Conservation (phyloP, 2,113 vertebrate genomes). For the Nesospiza acunhae region DNA sequence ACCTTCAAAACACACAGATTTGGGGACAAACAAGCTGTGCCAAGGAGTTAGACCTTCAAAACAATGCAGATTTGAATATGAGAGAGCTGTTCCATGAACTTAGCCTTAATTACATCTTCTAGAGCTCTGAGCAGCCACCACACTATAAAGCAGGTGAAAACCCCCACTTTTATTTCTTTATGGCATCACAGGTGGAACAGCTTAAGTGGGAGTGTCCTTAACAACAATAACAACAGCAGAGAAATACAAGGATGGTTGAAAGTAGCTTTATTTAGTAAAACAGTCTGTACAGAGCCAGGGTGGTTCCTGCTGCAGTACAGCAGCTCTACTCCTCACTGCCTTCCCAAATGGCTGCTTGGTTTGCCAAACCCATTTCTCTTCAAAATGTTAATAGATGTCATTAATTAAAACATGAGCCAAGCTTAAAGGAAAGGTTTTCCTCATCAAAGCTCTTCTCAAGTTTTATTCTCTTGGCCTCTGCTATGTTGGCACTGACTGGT, state of each 20-base stretch:
- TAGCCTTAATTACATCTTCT: neutral
- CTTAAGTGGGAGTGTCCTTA: neutral
- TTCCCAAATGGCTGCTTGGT: neutral
- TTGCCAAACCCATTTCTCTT: constrained; percentile 29
- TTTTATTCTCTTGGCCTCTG: neutral
- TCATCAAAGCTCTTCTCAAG: neutral
- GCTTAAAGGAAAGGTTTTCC: neutral
- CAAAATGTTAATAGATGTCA: constrained; percentile 8
- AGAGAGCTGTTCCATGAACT: neutral
- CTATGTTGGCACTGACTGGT: neutral
- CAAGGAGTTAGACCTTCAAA: neutral
- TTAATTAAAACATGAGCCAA: neutral
- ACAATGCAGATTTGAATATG: neutral
- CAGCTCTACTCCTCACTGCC: neutral
- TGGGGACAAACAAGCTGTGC: neutral
- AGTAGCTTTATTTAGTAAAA: neutral
- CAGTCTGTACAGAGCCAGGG: neutral
- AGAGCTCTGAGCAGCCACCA: neutral
- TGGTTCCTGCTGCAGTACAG: neutral
- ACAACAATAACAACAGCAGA: neutral
- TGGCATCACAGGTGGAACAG: neutral
- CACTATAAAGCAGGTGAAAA: neutral
- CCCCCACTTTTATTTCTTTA: neutral
- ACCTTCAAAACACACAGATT: neutral
- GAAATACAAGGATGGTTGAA: neutral